Evolutionary conservation across 2,888 invertebrate species (phyloP).

Genomic region (Drosophila nr. perissopoda): DNA sequence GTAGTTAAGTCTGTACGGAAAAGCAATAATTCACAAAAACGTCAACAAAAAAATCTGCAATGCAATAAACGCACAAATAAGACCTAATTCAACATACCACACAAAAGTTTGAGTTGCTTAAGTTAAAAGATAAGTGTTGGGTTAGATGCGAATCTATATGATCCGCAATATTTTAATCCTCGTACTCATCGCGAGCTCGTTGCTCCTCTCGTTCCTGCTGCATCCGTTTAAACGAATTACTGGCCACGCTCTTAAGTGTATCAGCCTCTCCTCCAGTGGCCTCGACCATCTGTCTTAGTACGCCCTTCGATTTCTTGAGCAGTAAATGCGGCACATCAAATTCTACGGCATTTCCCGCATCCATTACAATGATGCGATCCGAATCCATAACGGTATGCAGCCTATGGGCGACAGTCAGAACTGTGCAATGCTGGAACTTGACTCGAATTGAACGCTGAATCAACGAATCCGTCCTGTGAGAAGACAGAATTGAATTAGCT

Average conservation of each 20-base stretch:
- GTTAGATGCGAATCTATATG: constrained; percentile 41
- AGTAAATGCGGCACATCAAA: constrained; percentile 90
- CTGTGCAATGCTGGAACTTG: constrained; percentile 93
- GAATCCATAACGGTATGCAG: constrained; percentile 97
- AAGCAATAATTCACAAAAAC: constrained; percentile 4
- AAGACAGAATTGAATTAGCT: constrained; percentile 43
- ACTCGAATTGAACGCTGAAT: constrained; percentile 93
- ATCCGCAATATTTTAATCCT: constrained; percentile 19
- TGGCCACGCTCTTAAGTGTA: constrained; percentile 85
- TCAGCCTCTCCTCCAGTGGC: constrained; percentile 88
- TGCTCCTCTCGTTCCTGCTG: constrained; percentile 51
- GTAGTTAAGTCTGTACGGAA: constrained; percentile 18
- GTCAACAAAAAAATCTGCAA: constrained; percentile 4
- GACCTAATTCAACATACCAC: background rate
- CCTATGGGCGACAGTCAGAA: constrained; percentile 95
- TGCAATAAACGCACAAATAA: constrained; percentile 21
- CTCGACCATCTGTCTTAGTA: constrained; percentile 89
- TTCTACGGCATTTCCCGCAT: constrained; percentile 91
- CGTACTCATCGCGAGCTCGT: constrained; percentile 31
- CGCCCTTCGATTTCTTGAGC: constrained; percentile 87
- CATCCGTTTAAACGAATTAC: constrained; percentile 81
- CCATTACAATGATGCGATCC: constrained; percentile 94
- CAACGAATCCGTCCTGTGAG: constrained; percentile 89
- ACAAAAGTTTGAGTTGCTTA: constrained; percentile 2
- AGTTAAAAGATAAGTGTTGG: constrained; percentile 1